Evolutionary conservation across 1,140 invertebrate species (phyloP), one percentile per base, ranked within the genome.

Genomic region (Drosophila ambigua): DNA sequence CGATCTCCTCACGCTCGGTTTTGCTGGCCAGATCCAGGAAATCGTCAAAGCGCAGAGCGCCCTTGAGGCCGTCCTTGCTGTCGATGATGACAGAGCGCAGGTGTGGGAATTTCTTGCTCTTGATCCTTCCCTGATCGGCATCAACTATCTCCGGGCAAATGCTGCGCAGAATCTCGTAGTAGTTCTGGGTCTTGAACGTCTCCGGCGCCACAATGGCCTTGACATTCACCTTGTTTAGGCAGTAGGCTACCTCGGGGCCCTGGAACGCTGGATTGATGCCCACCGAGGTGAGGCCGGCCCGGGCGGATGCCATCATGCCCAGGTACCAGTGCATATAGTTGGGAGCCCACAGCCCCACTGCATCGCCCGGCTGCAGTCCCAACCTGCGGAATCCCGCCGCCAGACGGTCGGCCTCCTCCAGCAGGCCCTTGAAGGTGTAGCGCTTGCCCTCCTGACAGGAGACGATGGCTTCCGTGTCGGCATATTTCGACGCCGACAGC

Each of bases 291-390:
- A 98, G 92, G 0, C 98, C 98, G 9, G 95, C 95, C 72, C 97
- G 95, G 0, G 95, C 95, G 4, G 96, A 95, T 1, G 96, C 98
- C 71, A 97, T 93, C 77, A 96, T 94, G 0, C 95, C 93, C 0
- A 98, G 80, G 4, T 96, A 93, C 98, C 98, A 99, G 81, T 97
- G 95, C 5, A 95, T 85, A 24, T 94, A 93, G 92, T 99, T 99
- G 0, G 98, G 97, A 0, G 95, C 95, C 96, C 97, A 99, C 11
- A 99, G 93, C 0, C 96, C 98, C 2, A 99, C 77, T 6, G 96
- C 91, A 84, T 99, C 98, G 0, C 97, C 97, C 52, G 93, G 94
- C 64, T 95, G 87, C 9, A 99, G 90, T 0, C 98, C 98, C 9
- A 98, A 83, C 24, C 94, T 94, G 44, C 95, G 90, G 0, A 99